Evolutionary conservation across 2,113 vertebrate species (phyloP), one percentile per base, ranked within the genome.

Genomic region (Pachycephala philippinensis): DNA sequence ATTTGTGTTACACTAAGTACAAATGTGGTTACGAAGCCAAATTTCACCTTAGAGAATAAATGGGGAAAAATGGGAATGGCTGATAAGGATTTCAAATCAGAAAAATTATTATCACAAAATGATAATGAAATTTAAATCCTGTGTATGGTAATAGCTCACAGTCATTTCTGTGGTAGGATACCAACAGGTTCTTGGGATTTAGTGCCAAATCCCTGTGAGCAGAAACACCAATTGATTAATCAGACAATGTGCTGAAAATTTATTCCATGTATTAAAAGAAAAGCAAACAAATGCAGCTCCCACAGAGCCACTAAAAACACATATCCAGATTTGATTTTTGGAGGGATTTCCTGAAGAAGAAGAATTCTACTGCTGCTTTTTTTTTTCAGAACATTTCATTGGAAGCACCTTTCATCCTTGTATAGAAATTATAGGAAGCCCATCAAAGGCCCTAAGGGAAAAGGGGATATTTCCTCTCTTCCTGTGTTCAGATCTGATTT

Each of bases 351-450:
- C 78, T 96, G 61, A 69, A 71, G 45, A 49, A 45, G 57, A 82
- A 89, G 45, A 82, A 53, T 87, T 70, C 39, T 83, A 15, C 23
- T 44, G 33, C 37, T 95, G 40, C 16, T 57, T 61, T 70, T 74
- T 57, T 59, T 44, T 30, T 1, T 1, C 35, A 2, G 2, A 63
- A 9, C 35, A 19, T 93, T 96, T 91, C n/a, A 54, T 85, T 96
- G 79, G 87, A 90, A 93, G 45, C 63, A 91, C 78, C 54, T 93
- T 96, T 94, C 84, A 86, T 93, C 90, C 90, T 94, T 90, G 47
- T 90, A 86, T 94, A 96, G 95, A 96, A 96, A 96, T 90, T 59
- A 23, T 88, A 74, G 93, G 68, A 96, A 95, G 82, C 59, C 72
- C 59, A 75, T 96, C 82, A 77, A 96, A 93, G 75, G 59, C 60